Conservation (phyloP, 2,797 vertebrate genomes). For the Rhyacichthys aspro region DNA sequence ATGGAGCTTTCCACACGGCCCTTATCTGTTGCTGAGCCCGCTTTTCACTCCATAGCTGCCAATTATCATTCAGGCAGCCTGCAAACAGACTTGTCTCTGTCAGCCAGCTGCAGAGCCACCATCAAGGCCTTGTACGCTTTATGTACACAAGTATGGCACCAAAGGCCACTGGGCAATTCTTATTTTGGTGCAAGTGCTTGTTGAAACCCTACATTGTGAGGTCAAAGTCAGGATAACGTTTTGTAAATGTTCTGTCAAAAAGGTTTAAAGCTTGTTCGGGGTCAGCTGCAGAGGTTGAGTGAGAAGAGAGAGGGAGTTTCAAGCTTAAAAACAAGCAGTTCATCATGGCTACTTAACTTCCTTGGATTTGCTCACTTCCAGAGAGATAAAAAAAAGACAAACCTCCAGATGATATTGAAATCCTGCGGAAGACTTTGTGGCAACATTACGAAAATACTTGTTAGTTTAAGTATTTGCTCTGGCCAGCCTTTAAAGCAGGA, state of each 20-base stretch:
- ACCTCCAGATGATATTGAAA: not conserved
- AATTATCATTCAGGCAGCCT: slow-evolving; percentile 68
- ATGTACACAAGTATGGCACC: slow-evolving; percentile 11
- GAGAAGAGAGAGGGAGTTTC: not conserved
- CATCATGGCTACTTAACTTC: slow-evolving; percentile 6
- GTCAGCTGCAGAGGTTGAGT: not conserved
- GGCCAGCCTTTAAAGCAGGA: not conserved
- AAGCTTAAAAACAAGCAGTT: slow-evolving; percentile 1
- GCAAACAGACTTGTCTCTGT: slow-evolving; percentile 66
- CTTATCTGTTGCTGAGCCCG: slow-evolving; percentile 81
- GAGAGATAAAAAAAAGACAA: slow-evolving; percentile 1
- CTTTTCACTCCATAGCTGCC: slow-evolving; percentile 78
- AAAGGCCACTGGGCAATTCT: slow-evolving; percentile 7
- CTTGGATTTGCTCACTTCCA: not conserved
- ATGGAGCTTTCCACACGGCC: slow-evolving; percentile 71
- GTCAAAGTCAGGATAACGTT: slow-evolving; percentile 13
- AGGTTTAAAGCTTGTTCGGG: slow-evolving; percentile 11
- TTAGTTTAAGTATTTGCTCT: slow-evolving; percentile 16
- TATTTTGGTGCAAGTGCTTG: slow-evolving; percentile 27
- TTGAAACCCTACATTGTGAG: slow-evolving; percentile 32
- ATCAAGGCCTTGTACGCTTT: slow-evolving; percentile 32
- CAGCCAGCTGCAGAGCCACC: slow-evolving; percentile 57
- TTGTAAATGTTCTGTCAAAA: slow-evolving; percentile 9
- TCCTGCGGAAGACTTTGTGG: not conserved
- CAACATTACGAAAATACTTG: not conserved